phyloP scores from a whole-genome alignment of 2,113 vertebrate genomes.

The Pao palembangensis region DNA sequence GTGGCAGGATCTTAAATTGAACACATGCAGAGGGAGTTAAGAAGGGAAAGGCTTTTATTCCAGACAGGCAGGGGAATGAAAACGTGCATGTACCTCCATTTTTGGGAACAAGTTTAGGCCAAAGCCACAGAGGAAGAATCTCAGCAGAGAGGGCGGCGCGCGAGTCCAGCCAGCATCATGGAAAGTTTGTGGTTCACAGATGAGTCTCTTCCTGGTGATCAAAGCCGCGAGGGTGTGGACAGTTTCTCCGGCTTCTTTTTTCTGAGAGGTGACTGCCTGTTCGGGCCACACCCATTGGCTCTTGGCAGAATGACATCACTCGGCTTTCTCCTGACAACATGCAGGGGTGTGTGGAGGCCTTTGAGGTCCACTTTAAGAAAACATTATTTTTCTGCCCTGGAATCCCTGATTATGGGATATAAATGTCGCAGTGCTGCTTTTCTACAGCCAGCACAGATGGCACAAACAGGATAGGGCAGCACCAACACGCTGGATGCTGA shows the following conservation, averaged over 20 bases:
- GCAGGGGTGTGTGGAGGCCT: background rate
- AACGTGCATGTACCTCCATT: constrained; percentile 20
- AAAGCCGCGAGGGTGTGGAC: constrained; percentile 44
- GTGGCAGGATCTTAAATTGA: constrained; percentile 10
- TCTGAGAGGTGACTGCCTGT: constrained; percentile 37
- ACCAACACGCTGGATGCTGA: too few relatives aligned
- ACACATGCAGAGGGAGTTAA: background rate
- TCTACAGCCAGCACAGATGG: too few relatives aligned
- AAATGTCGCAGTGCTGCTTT: too few relatives aligned
- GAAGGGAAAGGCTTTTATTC: background rate
- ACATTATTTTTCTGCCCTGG: too few relatives aligned
- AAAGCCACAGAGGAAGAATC: constrained; percentile 13
- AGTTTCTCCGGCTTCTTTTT: constrained; percentile 46
- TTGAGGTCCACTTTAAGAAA: constrained; percentile 3
- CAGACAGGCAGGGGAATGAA: background rate
- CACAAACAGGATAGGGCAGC: too few relatives aligned
- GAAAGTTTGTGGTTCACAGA: constrained; percentile 65
- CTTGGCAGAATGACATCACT: constrained; percentile 11
- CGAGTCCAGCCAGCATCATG: constrained; percentile 49
- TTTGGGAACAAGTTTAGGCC: constrained; percentile 31
- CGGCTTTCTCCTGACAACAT: background rate
- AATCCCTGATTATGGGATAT: too few relatives aligned
- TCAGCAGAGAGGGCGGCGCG: constrained; percentile 27
- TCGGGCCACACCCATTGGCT: constrained; percentile 34
- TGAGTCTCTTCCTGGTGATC: constrained; percentile 63